Base-by-base conservation (phyloP, 2,113 vertebrate species). In the Scalopus aquaticus region DNA sequence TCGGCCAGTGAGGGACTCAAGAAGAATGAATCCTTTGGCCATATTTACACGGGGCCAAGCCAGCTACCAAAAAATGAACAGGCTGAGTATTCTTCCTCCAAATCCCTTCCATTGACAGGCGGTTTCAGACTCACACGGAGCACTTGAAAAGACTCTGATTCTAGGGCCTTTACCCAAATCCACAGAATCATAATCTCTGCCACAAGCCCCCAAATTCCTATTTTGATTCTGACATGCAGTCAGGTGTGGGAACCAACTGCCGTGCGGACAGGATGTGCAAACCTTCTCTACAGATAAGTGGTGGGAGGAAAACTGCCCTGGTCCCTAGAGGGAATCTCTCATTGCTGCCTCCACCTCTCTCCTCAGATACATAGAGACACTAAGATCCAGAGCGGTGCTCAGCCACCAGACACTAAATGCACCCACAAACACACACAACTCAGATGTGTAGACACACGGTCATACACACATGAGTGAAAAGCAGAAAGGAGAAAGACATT, bases 161-260 rank as follows among this genome's bases (percentile, higher is more conserved):
- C 77, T 65, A 76, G 60, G 10, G 74, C 42, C 81, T 95, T 92
- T 88, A 84, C 67, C 85, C 60, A 81, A 73, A 94, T 9, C 49
- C 77, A 81, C 5, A 80, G 60, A 62, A 87, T 42, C 60, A 46
- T 58, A 65, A 65, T 60, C 44, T 82, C 74, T 54, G 17, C 49
- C 56, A 42, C 30, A 88, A 70, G 28, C 35, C 49, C 22, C 73
- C 46, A 85, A 88, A 56, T 2, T 0, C 32, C 1, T 28, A 44
- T 13, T 13, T 74, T 67, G 44, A 22, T 30, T 72, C 78, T 30
- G 30, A 65, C 44, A 62, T 0, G 42, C 56, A 69, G 10, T 42
- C 42, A 54, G 62, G 24, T 78, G 73, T 32, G 62, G 60, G 16
- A 42, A 84, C 35, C 72, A 80, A 62, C 13, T 3, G 17, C 49